Percentiles rank a stretch among this genome's conserved stretches.
Evolutionary conservation across 2,113 vertebrate species (phyloP).

Genomic region (Kryptolebias marmoratus): DNA sequence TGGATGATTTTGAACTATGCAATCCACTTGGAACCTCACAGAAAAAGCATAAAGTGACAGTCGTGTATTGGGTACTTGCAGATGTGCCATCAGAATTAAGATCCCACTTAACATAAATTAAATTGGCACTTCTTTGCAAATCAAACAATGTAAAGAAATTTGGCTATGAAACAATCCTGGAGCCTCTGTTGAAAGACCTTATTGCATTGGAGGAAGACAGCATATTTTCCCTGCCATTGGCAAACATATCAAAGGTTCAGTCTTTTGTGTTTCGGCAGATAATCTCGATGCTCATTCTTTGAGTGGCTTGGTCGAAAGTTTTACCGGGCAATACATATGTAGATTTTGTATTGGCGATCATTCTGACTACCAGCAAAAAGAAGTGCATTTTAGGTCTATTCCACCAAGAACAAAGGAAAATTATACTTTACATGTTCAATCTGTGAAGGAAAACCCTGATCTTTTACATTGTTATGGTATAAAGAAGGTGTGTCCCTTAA

Average conservation of each 20-base stretch:
- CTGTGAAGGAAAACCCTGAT: neutral
- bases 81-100: slow-evolving; percentile 32
- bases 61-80: slow-evolving; percentile 44
- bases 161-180: slow-evolving; percentile 1
- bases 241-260: slow-evolving; percentile 33
- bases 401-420: neutral
- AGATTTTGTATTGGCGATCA: neutral
- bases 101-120: slow-evolving; percentile 41
- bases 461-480: neutral
- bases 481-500: neutral
- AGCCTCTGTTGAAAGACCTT: slow-evolving; percentile 49
- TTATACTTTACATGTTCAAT: neutral
- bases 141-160: slow-evolving; percentile 24
- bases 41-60: slow-evolving; percentile 38
- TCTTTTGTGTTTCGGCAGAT: slow-evolving; percentile 43
- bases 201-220: slow-evolving; percentile 51
- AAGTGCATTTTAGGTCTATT: neutral
- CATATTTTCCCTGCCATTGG: slow-evolving; percentile 12
- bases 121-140: slow-evolving; percentile 45
- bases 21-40: slow-evolving; percentile 51
- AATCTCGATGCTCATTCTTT: slow-evolving; percentile 53
- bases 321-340: slow-evolving; percentile 22
- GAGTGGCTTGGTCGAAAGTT: slow-evolving; percentile 50
- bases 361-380: neutral
- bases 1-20: slow-evolving; percentile 49